phyloP scores from a whole-genome alignment of 1,140 invertebrate species.

The Psilanteris sp. region DNA sequence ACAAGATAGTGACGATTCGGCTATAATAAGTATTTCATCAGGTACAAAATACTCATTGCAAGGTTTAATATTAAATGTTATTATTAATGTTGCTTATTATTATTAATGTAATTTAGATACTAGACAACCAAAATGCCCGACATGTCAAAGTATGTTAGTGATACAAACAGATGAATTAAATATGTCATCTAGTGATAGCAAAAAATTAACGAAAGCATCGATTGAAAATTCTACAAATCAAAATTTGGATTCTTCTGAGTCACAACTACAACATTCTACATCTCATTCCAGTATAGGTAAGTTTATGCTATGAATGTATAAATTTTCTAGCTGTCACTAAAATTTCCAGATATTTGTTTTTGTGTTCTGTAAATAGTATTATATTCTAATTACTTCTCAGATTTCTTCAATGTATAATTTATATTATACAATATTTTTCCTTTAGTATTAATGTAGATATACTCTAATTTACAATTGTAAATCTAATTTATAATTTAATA shows the following conservation, averaged over 20 bases:
- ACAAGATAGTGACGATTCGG: slow-evolving; percentile 76
- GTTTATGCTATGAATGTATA: too few relatives aligned
- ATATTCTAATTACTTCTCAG: too few relatives aligned
- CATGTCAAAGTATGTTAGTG: slow-evolving; percentile 82
- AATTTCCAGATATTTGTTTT: too few relatives aligned
- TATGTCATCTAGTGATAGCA: slow-evolving; percentile 54
- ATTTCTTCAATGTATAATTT: too few relatives aligned
- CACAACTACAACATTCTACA: slow-evolving; percentile 69
- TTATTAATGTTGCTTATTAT: slow-evolving; percentile 3
- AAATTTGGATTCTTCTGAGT: slow-evolving; percentile 23
- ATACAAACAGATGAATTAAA: slow-evolving; percentile 78
- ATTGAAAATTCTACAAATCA: slow-evolving; percentile 30
- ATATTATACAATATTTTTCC: too few relatives aligned
- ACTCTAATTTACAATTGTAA: too few relatives aligned
- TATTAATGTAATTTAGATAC: slow-evolving; percentile 64
- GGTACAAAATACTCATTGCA: slow-evolving; percentile 44
- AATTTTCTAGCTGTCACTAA: too few relatives aligned
- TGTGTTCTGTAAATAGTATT: too few relatives aligned
- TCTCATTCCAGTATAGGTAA: slow-evolving; percentile 77
- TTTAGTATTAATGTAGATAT: too few relatives aligned
- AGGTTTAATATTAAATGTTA: too few relatives aligned
- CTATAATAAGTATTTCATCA: slow-evolving; percentile 52
- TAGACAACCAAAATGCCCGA: slow-evolving; percentile 79
- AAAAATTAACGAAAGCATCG: slow-evolving; percentile 26
- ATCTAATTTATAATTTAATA: too few relatives aligned